phyloP scores from a whole-genome alignment of 30 jellyfish, hydroid and myxozoan genomes.

The Mastigias papua region DNA sequence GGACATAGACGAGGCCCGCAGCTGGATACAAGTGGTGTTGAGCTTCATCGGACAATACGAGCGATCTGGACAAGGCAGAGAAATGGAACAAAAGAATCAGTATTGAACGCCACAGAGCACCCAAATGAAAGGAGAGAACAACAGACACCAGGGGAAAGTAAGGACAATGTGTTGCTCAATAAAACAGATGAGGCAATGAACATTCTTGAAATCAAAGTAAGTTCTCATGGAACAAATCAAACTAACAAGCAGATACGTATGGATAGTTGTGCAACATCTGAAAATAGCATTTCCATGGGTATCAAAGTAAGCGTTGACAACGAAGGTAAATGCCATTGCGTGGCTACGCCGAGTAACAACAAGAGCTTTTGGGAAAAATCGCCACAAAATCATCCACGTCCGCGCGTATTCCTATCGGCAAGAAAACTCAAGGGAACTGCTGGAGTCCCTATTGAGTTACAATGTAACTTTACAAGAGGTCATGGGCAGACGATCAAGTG shows the following conservation, averaged over 20 bases:
- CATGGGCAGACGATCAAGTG: conserved; percentile 1
- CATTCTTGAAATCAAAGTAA: neutral
- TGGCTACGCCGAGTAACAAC: neutral
- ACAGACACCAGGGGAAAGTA: neutral
- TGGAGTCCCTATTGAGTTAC: neutral
- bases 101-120: neutral
- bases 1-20: too few species aligned
- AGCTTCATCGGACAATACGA: neutral
- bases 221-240: neutral
- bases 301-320: neutral
- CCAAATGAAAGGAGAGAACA: neutral
- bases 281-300: neutral
- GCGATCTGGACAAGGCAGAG: neutral
- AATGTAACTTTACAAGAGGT: conserved; percentile 23
- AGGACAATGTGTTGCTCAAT: neutral
- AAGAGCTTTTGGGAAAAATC: neutral
- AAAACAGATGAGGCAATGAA: too few species aligned
- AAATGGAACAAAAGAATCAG: neutral
- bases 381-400: neutral
- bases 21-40: neutral
- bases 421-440: neutral
- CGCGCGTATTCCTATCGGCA: neutral
- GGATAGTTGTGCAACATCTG: neutral
- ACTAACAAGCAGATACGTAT: neutral
- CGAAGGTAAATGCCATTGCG: neutral